Base-by-base conservation (phyloP, 2,888 invertebrate genomes). In the Drosophila setosimentum region DNA sequence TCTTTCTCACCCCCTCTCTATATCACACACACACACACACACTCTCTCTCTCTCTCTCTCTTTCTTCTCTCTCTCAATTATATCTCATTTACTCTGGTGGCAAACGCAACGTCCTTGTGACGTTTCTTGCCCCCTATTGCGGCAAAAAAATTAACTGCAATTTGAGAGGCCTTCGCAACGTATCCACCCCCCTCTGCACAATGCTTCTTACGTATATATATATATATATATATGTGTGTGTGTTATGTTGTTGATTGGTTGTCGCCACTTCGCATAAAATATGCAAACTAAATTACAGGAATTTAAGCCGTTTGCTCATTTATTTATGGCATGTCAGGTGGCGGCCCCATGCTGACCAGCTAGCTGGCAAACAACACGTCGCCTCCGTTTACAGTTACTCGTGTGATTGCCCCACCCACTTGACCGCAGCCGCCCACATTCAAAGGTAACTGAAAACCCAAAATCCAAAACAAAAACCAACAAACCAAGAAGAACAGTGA, bases 201-300 rank as follows among this genome's bases (percentile, higher is more conserved):
- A 18, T 18, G 16, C 21, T 16, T 42, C 5, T n/a, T 3, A 16
- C 27, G 33, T 33, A 21, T 35, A 11, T 16, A 27, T 61, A 18
- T 11, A 29, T 32, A 18, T 7, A 18, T 49, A 6, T 13, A 33
- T 7, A 16, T 40, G 33, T 61, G 53, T 62, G 61, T 35, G 51
- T 37, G 49, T 57, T 42, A 71, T 72, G 61, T 67, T 76, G 68
- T 78, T 69, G 73, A 68, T 79, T 72, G 71, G 77, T 65, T 51
- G 62, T 65, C 51, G 62, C 35, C 54, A 66, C 50, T 72, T 68
- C 63, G 72, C 65, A 70, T 74, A 80, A 81, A 81, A 80, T 81
- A 80, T 80, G 78, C 82, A 80, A 81, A 80, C 76, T 67, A 80
- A 81, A 81, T 80, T 80, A 80, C 80, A 70, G 82, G 78, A 80